Base-by-base conservation (phyloP, 2,888 invertebrate species). In the Zygogramma bicolorata region DNA sequence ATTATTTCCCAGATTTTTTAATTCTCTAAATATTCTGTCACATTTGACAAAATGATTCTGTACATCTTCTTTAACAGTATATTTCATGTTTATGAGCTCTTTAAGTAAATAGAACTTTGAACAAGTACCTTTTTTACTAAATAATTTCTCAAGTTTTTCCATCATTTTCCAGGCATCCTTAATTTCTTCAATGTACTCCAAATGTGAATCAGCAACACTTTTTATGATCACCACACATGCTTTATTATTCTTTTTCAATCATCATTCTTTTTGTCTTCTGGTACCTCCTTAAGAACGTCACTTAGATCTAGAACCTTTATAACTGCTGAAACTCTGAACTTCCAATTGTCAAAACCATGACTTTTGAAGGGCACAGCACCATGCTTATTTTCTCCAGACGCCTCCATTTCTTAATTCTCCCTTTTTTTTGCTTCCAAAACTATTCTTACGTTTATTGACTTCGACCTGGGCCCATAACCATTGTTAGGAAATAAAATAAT, bases 161-260 rank as follows among this genome's bases (percentile, higher is more conserved):
- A 73, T 61, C 75, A 75, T 76, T 8, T 68, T 73, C 46, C 7
- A n/a, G 4, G 73, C 67, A 31, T 34, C 46, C 8, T 71, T 65
- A 13, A 65, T 71, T 22, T 68, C 73, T 71, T 73, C 73, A 18
- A 58, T 34, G 42, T 73, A 71, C 61, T 75, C 74, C 5, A 74
- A 42, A 69, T 77, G 75, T 0, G 73, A 66, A 59, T 74, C 75
- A 5, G 72, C 71, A 7, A 72, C 65, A 70, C 68, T 69, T 58
- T 71, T 69, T 53, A 75, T 65, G 7, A 74, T 74, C 13, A 70
- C 42, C 68, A 69, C 71, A n/a, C 34, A 46, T 0, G 70, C 75
- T 61, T 74, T 70, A 63, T 60, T 70, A 65, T 76, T 68, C 58
- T 75, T 68, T 40, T 73, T 73, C 62, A 73, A 3, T 53, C 60